Percentiles rank a stretch among this genome's conserved stretches.
phyloP scores from a whole-genome alignment of 2,113 vertebrate genomes.

The Neolamprologus cancellatus region DNA sequence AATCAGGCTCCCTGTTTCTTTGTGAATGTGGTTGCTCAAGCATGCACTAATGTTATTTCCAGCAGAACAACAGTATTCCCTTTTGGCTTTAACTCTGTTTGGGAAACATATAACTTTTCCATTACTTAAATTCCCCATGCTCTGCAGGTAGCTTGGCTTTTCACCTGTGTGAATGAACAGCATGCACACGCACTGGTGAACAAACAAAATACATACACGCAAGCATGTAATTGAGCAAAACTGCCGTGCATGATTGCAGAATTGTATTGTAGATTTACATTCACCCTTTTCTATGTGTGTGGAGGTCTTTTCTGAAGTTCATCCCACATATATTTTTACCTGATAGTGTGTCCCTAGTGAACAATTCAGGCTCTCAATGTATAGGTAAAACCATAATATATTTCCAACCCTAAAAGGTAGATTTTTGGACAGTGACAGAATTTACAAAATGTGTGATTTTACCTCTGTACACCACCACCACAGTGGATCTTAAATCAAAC shows the following conservation, averaged over 20 bases:
- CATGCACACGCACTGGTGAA: background rate
- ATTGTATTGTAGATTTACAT: background rate
- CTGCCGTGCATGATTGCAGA: background rate
- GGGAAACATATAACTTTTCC: constrained; percentile 39
- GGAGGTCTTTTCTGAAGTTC: background rate
- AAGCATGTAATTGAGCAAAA: background rate
- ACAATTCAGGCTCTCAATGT: background rate
- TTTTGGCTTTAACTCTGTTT: constrained; percentile 14
- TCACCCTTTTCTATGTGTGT: background rate
- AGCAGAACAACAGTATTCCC: constrained; percentile 22
- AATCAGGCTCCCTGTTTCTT: background rate
- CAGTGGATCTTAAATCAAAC: background rate
- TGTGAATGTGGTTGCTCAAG: background rate
- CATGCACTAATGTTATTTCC: constrained; percentile 7
- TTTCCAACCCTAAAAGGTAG: background rate
- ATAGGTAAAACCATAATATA: background rate
- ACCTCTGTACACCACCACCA: background rate
- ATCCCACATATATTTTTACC: background rate
- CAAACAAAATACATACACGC: background rate
- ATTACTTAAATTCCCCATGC: constrained; percentile 25
- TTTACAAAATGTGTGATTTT: background rate
- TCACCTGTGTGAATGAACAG: constrained; percentile 13
- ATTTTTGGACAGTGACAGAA: background rate
- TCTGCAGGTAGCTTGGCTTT: constrained; percentile 18
- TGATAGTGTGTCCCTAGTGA: background rate